Evolutionary conservation across 1,140 invertebrate species (phyloP), one percentile per base, ranked within the genome.

Genomic region (Harlomillsia oculata): DNA sequence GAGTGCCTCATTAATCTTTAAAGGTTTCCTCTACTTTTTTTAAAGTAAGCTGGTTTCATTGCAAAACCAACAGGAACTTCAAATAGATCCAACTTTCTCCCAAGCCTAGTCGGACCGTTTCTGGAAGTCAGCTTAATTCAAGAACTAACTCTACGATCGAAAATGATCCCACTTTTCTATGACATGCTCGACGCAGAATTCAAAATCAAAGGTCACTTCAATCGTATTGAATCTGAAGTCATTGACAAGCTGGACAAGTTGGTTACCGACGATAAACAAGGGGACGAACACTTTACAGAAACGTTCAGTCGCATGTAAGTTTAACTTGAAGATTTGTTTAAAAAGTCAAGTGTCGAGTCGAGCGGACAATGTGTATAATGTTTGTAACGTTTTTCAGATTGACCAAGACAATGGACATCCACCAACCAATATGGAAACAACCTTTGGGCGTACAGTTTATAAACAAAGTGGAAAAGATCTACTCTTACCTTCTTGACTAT

Each of bases 121-220:
- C 74, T 98, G 13, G 91, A 97, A 74, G 89, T 97, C 6, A 91
- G 91, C 0, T 72, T 97, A 18, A 88, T 97, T 18, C 88, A 89
- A 0, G 89, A 95, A 68, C 80, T 80, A 54, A 85, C 89, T 65
- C 70, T 97, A 16, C 76, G 93, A 5, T 87, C 91, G 67, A 87
- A 89, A 0, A 96, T 92, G 0, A 76, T 98, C 16, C 92, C 97
- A 26, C 91, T 97, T 66, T 97, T 95, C 68, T 58, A 58, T 32
- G 91, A 97, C 68, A 91, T 98, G 82, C 94, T 98, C 86, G 87
- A 93, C 60, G 89, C 85, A 68, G 94, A 97, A 69, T 83, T 91
- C 56, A 78, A 82, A 58, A 77, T 80, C 5, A 78, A 82, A 2
- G 88, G 88, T 8, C 85, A 85, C n/a, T 48, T 48, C 14, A 32